Base-by-base conservation (phyloP, 2,113 vertebrate genomes). In the Gulo gulo region DNA sequence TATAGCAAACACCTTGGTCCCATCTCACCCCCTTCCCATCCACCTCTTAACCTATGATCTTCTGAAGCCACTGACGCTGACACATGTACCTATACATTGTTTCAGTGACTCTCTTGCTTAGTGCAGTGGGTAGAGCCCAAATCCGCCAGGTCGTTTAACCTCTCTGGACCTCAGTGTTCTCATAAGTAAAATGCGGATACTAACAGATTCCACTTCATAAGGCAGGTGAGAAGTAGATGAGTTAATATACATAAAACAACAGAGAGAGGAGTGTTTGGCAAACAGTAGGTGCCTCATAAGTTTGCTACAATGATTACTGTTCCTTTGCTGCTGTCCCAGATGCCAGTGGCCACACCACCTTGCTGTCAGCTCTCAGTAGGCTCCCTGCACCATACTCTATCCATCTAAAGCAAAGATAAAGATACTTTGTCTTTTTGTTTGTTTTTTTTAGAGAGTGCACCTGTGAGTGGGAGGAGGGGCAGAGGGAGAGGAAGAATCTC, bases 361-460 rank as follows among this genome's bases (percentile, higher is more conserved):
- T 50, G 14, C 52, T 78, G 24, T 63, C 15, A 31, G 42, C 50
- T 47, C 23, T 88, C 21, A 42, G 18, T 13, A 11, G 0, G 4
- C 50, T 63, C 89, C 36, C 34, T 20, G 34, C 1, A 29, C 10
- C 42, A 15, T 1, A 9, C 31, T 78, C 45, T 31, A 26, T 26
- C 50, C 39, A 31, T 83, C 34, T 39, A 67, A 88, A 83, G 74
- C 45, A 81, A 94, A 97, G 63, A n/a, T 7, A 83, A 82, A 71
- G 67, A 73, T 24, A 50, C 0, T 61, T 29, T 21, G 4, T 36
- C 18, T n/a, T 20, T 20, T 21, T 69, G 14, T 65, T 69, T 69
- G 34, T n/a, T 69, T 47, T 65, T 67, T 67, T 67, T 7, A 31
- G 14, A 67, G 63, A 67, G 31, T 16, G 63, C 0, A 6, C 61